A percentile compares a stretch with the other conserved stretches of the same genome.
Conservation (phyloP, 1,140 invertebrate genomes). For the Parasteatoda tepidariorum region DNA sequence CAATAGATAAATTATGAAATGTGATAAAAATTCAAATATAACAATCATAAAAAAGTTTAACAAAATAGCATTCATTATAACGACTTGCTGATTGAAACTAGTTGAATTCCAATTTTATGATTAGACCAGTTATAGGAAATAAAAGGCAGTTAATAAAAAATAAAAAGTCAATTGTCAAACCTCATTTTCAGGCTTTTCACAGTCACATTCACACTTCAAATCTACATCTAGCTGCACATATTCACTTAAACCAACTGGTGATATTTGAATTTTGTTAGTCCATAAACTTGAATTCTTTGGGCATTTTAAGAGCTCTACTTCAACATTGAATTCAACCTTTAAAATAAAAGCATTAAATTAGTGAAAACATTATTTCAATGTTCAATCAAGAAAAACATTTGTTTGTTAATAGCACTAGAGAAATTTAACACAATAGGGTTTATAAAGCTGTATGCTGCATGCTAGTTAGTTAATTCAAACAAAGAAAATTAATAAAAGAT, state of each 20-base stretch:
- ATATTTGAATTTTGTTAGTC: conserved; percentile 83
- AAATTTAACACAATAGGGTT: no score
- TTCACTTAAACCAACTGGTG: conserved; percentile 92
- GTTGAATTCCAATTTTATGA: no score
- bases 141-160: not conserved
- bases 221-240: conserved; percentile 84
- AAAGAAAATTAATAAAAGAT: no score
- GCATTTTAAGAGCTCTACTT: conserved; percentile 69
- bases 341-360: not conserved
- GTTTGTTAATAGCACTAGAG: no score
- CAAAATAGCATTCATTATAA: no score
- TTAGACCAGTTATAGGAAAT: no score
- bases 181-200: conserved; percentile 73
- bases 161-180: conserved; percentile 5
- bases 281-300: conserved; percentile 78
- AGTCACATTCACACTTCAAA: conserved; percentile 89
- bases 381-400: not conserved
- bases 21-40: no score
- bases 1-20: no score
- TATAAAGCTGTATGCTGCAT: no score
- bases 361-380: not conserved
- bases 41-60: no score
- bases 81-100: no score
- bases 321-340: conserved; percentile 71
- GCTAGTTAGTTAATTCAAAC: no score